Percentiles rank a stretch among this genome's conserved stretches.
Evolutionary conservation across 2,888 invertebrate genomes (phyloP).

Genomic region (Exocentrus adspersus): DNA sequence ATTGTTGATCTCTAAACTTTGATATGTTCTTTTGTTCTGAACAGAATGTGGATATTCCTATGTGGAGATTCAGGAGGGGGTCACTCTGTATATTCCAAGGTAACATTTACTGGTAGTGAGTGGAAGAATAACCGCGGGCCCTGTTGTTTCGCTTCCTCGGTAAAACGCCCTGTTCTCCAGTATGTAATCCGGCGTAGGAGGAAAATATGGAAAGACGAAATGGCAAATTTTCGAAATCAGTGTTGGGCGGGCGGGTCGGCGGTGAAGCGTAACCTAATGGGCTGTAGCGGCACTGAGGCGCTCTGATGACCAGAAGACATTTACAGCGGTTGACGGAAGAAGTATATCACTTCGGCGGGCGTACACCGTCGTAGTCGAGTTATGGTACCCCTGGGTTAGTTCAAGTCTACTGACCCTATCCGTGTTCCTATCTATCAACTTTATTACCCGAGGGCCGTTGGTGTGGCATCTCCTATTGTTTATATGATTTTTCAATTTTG

Average conservation of each 20-base stretch:
- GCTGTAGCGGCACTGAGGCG: conserved; percentile 40
- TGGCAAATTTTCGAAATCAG: conserved; percentile 34
- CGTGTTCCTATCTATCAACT: conserved; percentile 61
- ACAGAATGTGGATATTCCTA: no score
- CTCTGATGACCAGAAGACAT: conserved; percentile 63
- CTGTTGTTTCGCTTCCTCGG: conserved; percentile 3
- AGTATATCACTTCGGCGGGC: conserved; percentile 61
- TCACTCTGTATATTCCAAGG: neutral
- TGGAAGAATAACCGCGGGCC: conserved; percentile 2
- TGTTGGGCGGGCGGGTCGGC: conserved; percentile 38
- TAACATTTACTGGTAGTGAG: neutral
- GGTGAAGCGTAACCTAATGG: conserved; percentile 54
- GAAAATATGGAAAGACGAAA: conserved; percentile 31
- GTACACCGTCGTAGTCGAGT: conserved; percentile 54
- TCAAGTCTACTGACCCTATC: conserved; percentile 60
- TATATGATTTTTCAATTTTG: conserved; percentile 60
- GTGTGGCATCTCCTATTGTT: conserved; percentile 63
- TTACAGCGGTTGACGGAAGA: conserved; percentile 63
- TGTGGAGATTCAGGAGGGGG: no score
- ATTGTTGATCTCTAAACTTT: no score
- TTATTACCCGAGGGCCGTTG: conserved; percentile 60
- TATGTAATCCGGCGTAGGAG: conserved; percentile 15
- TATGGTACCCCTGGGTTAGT: conserved; percentile 63
- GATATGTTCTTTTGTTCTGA: no score
- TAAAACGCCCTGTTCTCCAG: conserved; percentile 8